Evolutionary conservation across 1,140 invertebrate species (phyloP), one percentile per base, ranked within the genome.

Genomic region (Philopotamus ludificatus): DNA sequence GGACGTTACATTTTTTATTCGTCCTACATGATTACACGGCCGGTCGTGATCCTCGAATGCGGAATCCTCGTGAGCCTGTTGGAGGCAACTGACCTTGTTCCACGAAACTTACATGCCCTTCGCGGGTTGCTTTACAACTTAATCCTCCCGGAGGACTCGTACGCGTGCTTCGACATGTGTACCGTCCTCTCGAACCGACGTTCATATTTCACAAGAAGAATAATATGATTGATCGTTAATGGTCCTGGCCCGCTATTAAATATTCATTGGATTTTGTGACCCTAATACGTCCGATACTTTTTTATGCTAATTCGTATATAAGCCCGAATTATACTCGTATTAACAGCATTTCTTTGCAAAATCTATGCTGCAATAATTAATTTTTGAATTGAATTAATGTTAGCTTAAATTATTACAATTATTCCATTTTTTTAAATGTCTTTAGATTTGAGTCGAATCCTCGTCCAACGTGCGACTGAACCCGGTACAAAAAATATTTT

Each of bases 61-160:
- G 47, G 47, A 18, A 41, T 51, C 60, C 23, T 53, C 61, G 22
- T 44, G 22, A 26, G 39, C 20, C 41, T 49, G 57, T 54, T n/a
- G 9, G 61, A 23, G 61, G 49, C 34, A 21, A 63, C 47, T 63
- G 47, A 53, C 49, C 34, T 39, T 53, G 39, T 53, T 63, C 25
- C 44, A 49, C 44, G 59, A 44, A 62, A 62, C 59, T 62, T 63
- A 53, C 61, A 63, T 54, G 61, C 59, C 42, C 50, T 49, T 63
- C 47, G 41, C 39, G 23, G 59, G 42, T n/a, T 16, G 49, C 21
- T 63, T 63, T 63, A 63, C 61, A 63, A 63, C 61, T 63, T 63
- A 63, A 63, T 54, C 55, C 44, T 62, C 41, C 8, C 22, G n/a
- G 47, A 60, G 22, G 10, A 21, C 45, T 15, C 39, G 26, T 60